Evolutionary conservation across 37 sponge, comb jelly and placozoan genomes (phyloP), one percentile per base, ranked within the genome.

Genomic region (Cliona cf. orientalis): DNA sequence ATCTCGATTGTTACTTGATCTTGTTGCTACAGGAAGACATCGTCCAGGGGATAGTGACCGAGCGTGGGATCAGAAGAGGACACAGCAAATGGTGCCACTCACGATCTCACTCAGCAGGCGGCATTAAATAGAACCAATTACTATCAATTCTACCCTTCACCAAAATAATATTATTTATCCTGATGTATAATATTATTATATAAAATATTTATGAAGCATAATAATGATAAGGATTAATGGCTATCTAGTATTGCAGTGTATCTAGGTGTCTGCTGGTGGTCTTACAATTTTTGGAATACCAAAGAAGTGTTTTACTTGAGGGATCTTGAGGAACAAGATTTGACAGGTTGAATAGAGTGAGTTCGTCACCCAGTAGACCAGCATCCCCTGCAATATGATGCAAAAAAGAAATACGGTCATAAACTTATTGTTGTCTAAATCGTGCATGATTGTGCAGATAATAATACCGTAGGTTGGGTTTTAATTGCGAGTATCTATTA

Each of bases 331-430:
- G 12, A 89, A 3, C 21, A 89, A 19, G 26, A 91, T 89, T 65
- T 89, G 90, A 25, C 21, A 74, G 29, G 86, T 76, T 32, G 77
- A 69, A 55, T 82, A 46, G 0, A 79, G 0, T 26, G 83, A 66
- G 40, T 84, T 79, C 31, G 93, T 80, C 4, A 95, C 44, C 90
- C 90, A 92, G 62, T 95, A 95, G 76, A 89, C 79, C 68, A 92
- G 89, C 46, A 89, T 33, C 1, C 75, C 90, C 93, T 95, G 76
- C 29, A 62, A 65, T 61, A 29, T 31, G 21, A 31, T 19, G 36
- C 9, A 31, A 67, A 21, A 36, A 31, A 37, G 7, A 34, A 21
- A 6, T 5, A 34, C 9, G 40, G 21, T 37, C 63, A 61, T 58
- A 42, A 34, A 59, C 26, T 71, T 3, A 60, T 65, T 61, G 41